A percentile compares a stretch with the other conserved stretches of the same genome.
These are phyloP conservation scores for Platycheirus albimanus DNA, from an alignment of 2,888 invertebrate species.

Conservation along the genomic window DNA sequence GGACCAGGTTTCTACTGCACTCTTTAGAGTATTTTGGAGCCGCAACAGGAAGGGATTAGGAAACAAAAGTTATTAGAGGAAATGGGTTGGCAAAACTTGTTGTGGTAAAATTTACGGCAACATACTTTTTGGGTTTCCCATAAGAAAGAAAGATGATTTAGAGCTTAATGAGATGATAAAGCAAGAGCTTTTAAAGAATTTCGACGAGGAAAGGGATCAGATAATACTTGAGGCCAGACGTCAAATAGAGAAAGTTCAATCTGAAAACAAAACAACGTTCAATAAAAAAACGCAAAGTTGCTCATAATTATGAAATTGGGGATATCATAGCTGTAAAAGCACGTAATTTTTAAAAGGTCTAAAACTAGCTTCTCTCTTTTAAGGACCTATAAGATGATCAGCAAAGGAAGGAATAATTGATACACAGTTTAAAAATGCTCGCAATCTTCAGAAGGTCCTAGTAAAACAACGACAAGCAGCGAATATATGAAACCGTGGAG, in stretches of 20 bases:
- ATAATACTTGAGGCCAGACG: not conserved
- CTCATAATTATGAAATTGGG: not conserved
- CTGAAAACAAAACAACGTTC: not conserved
- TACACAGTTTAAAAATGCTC: not conserved
- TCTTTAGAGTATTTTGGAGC: too few relatives aligned
- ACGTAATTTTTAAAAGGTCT: not conserved
- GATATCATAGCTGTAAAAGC: not conserved
- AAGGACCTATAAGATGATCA: not conserved
- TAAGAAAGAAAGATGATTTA: not conserved
- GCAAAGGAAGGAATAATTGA: not conserved
- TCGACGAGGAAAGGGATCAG: not conserved
- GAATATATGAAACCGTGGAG: conserved; percentile 5
- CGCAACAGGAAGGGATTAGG: too few relatives aligned
- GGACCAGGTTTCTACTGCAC: too few relatives aligned
- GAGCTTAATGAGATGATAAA: not conserved
- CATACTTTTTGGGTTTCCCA: not conserved
- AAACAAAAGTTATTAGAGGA: too few relatives aligned
- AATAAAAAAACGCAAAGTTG: not conserved
- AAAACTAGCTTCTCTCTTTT: not conserved
- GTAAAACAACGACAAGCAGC: conserved; percentile 3
- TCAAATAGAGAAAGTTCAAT: not conserved
- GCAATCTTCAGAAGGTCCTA: not conserved
- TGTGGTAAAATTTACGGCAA: too few relatives aligned
- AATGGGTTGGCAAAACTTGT: too few relatives aligned
- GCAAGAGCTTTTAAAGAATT: not conserved